Evolutionary conservation across 2,113 vertebrate genomes (phyloP), one percentile per base, ranked within the genome.

Genomic region (Lanius ludovicianus): DNA sequence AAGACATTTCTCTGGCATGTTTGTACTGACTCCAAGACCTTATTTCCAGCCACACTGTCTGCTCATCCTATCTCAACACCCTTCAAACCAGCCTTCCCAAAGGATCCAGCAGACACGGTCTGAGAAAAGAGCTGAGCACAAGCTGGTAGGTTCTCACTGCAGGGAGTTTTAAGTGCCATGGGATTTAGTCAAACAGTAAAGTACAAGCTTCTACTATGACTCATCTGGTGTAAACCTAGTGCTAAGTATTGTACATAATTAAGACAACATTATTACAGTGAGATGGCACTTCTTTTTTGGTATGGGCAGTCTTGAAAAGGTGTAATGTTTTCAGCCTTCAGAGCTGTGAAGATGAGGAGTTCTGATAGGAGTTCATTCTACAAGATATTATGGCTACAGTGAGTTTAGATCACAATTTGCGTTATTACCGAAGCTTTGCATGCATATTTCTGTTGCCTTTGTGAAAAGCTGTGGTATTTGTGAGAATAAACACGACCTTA

Each of bases 201-300:
- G 93, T 82, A 87, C 91, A 94, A 76, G 87, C 69, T 96, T 94
- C 91, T 96, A 39, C 89, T 79, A 16, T 97, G 96, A 97, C 81
- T 97, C 96, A 97, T 96, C 77, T 94, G 46, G 69, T 96, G 93
- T 82, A 96, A 95, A 97, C 68, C 94, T 76, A 87, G 84, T 87
- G 95, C 89, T 95, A 96, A 95, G 94, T 91, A 95, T 95, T 95
- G 94, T 95, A 73, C 93, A 96, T 95, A 96, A 96, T 95, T 95
- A 97, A 96, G 93, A 96, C 83, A 95, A 89, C 87, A 96, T 95
- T 97, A 95, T 96, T 95, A 94, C 81, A 95, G 94, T 79, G 94
- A 95, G 87, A 94, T 84, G 55, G 62, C 95, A 94, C 94, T 96
- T 95, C 90, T 96, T 95, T 94, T 95, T 91, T 84, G 74, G 69